Conservation (phyloP, 2,888 invertebrate genomes). For the Phasia obesa region DNA sequence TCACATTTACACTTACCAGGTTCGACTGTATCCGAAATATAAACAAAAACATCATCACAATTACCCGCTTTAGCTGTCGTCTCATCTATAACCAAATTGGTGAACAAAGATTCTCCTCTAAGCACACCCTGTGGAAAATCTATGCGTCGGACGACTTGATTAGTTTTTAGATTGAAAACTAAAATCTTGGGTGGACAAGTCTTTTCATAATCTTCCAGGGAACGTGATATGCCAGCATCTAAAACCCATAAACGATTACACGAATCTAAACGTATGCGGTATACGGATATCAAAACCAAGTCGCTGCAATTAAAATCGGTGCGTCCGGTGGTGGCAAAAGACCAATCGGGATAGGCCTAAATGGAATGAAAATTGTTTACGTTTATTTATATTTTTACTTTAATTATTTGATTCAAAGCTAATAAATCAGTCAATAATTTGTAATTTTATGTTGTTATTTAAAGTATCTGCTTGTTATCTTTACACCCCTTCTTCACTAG, state of each 20-base stretch:
- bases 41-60: constrained; percentile 91
- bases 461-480: too few species aligned
- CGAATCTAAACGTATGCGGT: constrained; percentile 89
- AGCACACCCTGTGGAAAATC: constrained; percentile 89
- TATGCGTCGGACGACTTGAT: constrained; percentile 84
- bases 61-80: constrained; percentile 85
- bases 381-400: background rate
- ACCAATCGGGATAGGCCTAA: constrained; percentile 90
- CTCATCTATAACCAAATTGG: constrained; percentile 91
- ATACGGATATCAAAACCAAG: constrained; percentile 90
- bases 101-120: constrained; percentile 89
- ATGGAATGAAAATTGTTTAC: background rate
- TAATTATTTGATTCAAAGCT: too few species aligned
- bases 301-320: constrained; percentile 89
- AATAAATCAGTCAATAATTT: too few species aligned
- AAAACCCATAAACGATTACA: constrained; percentile 92
- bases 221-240: constrained; percentile 86
- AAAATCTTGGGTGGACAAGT: constrained; percentile 91
- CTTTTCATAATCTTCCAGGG: constrained; percentile 85
- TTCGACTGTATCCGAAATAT: constrained; percentile 91
- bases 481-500: too few species aligned
- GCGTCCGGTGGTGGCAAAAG: constrained; percentile 88
- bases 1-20: constrained; percentile 84
- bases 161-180: constrained; percentile 89
- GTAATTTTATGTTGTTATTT: too few species aligned